Conservation (phyloP, 2,888 invertebrate species). For the Clusia tigrina region DNA sequence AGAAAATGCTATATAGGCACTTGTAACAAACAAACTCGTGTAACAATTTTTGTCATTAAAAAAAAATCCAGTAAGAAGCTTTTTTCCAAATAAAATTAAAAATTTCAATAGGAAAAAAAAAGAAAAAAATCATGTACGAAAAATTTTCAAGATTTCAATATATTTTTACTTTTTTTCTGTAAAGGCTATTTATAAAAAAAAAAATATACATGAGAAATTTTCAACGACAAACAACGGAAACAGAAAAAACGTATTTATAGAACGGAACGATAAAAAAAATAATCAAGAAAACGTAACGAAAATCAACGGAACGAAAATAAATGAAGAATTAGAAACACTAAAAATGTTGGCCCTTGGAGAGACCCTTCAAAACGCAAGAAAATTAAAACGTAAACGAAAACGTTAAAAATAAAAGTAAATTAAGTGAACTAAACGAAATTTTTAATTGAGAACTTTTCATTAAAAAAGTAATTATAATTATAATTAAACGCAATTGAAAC, state of each 20-base stretch:
- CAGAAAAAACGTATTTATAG: too few relatives aligned
- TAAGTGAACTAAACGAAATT: neutral
- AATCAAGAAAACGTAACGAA: neutral
- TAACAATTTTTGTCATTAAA: constrained; percentile 32
- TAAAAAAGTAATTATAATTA: neutral
- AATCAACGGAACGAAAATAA: too few relatives aligned
- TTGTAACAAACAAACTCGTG: constrained; percentile 39
- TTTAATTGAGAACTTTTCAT: too few relatives aligned
- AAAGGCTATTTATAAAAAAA: too few relatives aligned
- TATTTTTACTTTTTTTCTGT: too few relatives aligned
- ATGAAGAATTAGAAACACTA: too few relatives aligned
- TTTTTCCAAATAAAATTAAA: constrained; percentile 21
- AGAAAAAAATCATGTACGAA: too few relatives aligned
- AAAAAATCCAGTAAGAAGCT: constrained; percentile 28
- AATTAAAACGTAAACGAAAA: too few relatives aligned
- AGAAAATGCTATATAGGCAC: constrained; percentile 47
- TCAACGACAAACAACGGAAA: neutral
- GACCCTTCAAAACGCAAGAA: too few relatives aligned
- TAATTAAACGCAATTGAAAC: neutral
- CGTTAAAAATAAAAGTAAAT: neutral
- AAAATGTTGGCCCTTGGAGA: too few relatives aligned
- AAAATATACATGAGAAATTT: neutral
- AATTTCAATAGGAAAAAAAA: neutral
- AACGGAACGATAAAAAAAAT: neutral
- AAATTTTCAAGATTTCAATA: too few relatives aligned